Evolutionary conservation across 2,797 vertebrate genomes (phyloP), one percentile per base, ranked within the genome.

Genomic region (Anas georgica): DNA sequence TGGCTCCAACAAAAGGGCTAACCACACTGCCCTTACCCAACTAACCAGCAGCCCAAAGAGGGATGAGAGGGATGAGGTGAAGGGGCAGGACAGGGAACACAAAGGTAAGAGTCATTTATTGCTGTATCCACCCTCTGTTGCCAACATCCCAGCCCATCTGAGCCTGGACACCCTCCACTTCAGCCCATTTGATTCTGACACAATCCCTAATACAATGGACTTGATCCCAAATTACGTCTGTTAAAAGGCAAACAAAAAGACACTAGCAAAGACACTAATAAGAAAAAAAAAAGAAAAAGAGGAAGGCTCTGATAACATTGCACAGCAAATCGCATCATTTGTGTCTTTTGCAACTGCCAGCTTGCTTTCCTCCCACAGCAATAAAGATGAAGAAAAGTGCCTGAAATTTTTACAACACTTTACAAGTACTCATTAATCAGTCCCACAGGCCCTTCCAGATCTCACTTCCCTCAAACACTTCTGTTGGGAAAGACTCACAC

Each of bases 351-450:
- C 33, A 86, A 82, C 21, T 55, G 45, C 28, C 23, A 56, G 55
- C 67, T 50, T 84, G 88, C 67, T 79, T 90, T 92, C 29, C 74
- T 88, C 76, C 11, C 62, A 75, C 33, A 66, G 59, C 67, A 88
- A 72, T 66, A 78, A 90, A 93, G 80, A 87, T 35, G 18, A 78
- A 81, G 74, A 91, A 66, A 10, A 1, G 17, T 26, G 46, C 37
- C 46, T 72, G 73, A 56, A 10, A 33, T 41, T 74, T 79, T 73
- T 56, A 84, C 91, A 96, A 72, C 28, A 13, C 46, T 72, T 88
- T 66, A 72, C 37, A 83, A 91, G 58, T 88, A 33, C 52, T 48
- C 67, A 63, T 85, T 95, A 92, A 77, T 91, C 82, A 92, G 79
- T 72, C 43, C 43, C 46, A 60, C 17, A 91, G 62, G 17, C 59